Percentiles rank a stretch among this genome's conserved stretches.
Conservation (phyloP, 1,140 invertebrate genomes). For the Globodera rostochiensis region DNA sequence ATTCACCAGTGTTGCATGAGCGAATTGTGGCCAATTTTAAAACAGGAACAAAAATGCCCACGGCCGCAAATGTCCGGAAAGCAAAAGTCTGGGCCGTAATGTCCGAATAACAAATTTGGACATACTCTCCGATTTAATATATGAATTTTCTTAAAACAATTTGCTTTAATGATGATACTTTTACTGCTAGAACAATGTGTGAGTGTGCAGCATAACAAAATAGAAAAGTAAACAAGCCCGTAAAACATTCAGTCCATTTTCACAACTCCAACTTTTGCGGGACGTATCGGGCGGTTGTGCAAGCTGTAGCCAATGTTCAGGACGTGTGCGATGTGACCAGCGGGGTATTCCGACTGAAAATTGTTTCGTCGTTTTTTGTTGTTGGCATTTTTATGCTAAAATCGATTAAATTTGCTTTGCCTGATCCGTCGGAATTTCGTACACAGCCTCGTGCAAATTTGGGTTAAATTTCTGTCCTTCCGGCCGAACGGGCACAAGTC, state of each 20-base stretch:
- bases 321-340: slow-evolving; percentile 85
- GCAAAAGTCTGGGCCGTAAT: no score
- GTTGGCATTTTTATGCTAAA: slow-evolving; percentile 71
- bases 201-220: no score
- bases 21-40: no score
- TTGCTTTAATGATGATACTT: no score
- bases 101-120: no score
- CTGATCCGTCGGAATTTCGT: slow-evolving; percentile 74
- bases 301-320: slow-evolving; percentile 94
- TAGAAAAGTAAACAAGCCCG: slow-evolving; percentile 1
- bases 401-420: slow-evolving; percentile 59
- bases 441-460: slow-evolving; percentile 91
- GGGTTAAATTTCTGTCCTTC: slow-evolving; percentile 92
- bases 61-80: no score
- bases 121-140: no score
- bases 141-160: no score
- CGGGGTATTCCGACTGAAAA: slow-evolving; percentile 66
- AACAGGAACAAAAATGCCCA: no score
- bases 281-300: slow-evolving; percentile 86
- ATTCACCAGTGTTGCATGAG: no score
- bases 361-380: neutral
- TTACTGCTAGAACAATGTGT: no score
- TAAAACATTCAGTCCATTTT: slow-evolving; percentile 21
- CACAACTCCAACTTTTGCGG: slow-evolving; percentile 92
- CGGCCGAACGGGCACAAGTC: slow-evolving; percentile 81